Percentiles rank a stretch among this genome's conserved stretches.
Conservation (phyloP, 2,797 vertebrate species). For the Tolypeutes matacus region DNA sequence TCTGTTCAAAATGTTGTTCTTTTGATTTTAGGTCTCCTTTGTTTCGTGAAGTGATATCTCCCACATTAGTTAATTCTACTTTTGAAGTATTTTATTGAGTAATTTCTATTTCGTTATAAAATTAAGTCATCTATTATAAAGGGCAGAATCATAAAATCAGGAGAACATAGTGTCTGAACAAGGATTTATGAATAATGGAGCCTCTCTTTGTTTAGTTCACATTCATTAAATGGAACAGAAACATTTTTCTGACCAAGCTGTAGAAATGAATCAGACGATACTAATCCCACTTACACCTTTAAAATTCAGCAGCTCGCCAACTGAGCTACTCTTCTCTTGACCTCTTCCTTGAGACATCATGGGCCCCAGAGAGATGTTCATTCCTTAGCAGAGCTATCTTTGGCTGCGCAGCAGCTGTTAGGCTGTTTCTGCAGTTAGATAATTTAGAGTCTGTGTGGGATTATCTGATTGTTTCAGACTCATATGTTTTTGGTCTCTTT, state of each 20-base stretch:
- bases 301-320: background rate
- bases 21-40: conserved; percentile 24
- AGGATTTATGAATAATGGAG: conserved; percentile 4
- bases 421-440: background rate
- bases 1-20: background rate
- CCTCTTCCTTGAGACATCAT: background rate
- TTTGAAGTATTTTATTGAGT: conserved; percentile 40
- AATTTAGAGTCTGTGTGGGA: background rate
- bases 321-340: background rate
- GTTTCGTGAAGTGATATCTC: background rate
- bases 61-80: background rate
- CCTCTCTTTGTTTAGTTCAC: background rate
- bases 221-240: conserved; percentile 32
- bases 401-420: background rate
- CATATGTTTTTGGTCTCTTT: background rate
- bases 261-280: background rate
- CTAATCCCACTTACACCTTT: background rate
- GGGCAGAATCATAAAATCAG: background rate
- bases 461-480: background rate
- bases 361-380: background rate
- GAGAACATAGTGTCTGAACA: background rate
- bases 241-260: background rate
- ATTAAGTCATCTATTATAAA: background rate
- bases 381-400: background rate
- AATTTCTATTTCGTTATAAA: background rate